Conservation (phyloP, 2,888 invertebrate species). For the Ochropacha duplaris region DNA sequence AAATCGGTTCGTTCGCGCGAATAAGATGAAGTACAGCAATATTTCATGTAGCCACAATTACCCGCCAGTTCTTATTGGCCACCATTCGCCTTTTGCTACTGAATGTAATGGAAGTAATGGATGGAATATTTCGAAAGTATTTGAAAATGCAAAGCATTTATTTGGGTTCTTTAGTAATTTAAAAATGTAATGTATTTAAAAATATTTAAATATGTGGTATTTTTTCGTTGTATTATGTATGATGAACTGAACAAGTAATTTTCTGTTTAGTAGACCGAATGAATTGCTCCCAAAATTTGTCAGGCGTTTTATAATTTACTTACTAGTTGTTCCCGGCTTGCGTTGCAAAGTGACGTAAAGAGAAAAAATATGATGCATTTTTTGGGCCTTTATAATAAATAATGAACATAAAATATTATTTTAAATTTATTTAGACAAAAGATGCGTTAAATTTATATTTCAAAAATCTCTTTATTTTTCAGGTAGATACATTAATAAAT, state of each 20-base stretch:
- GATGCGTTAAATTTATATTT: no score
- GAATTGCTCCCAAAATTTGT: no score
- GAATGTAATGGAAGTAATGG: not conserved
- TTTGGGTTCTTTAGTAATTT: not conserved
- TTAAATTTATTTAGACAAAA: no score
- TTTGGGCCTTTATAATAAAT: no score
- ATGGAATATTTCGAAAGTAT: not conserved
- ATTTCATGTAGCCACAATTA: constrained; percentile 52
- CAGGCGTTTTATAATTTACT: no score
- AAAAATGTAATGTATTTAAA: not conserved
- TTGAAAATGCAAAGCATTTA: not conserved
- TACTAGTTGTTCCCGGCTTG: no score
- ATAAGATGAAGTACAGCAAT: constrained; percentile 39
- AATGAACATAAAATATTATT: no score
- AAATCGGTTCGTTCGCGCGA: constrained; percentile 19
- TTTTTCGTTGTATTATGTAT: not conserved
- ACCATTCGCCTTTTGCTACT: constrained; percentile 14
- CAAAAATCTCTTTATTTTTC: not conserved
- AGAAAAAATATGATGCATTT: no score
- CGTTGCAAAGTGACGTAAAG: no score
- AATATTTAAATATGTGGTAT: not conserved
- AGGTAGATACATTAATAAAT: not conserved
- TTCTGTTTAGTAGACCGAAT: no score
- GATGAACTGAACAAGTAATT: no score
- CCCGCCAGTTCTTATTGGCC: constrained; percentile 13